These are phyloP conservation scores for Phasia obesa DNA, from an alignment of 2,888 invertebrate genomes.

Conservation along the genomic window DNA sequence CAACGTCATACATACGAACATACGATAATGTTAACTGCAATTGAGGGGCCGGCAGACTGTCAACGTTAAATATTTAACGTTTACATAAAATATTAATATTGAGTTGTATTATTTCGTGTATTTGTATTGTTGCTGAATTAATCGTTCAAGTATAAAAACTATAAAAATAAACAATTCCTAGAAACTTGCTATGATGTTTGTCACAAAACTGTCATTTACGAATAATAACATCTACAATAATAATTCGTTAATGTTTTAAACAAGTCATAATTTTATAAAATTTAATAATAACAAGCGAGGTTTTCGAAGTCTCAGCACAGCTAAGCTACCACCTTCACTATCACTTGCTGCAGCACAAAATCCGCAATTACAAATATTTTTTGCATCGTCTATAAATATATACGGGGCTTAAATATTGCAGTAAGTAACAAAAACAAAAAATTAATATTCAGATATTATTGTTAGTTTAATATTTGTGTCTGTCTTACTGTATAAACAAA, in stretches of 20 bases:
- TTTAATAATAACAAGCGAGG: constrained; percentile 39
- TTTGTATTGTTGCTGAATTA: constrained; percentile 12
- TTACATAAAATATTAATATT: constrained; percentile 17
- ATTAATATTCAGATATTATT: too few species aligned
- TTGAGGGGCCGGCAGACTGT: constrained; percentile 21
- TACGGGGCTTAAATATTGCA: neutral
- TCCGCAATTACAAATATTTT: neutral
- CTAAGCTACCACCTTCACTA: constrained; percentile 22
- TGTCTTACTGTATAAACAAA: constrained; percentile 28
- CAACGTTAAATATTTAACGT: constrained; percentile 2
- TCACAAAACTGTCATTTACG: constrained; percentile 24
- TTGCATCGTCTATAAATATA: neutral
- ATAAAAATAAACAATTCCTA: constrained; percentile 33
- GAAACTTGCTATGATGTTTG: constrained; percentile 34
- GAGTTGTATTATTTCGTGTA: constrained; percentile 21
- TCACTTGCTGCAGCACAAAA: neutral
- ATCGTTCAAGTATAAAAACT: constrained; percentile 3
- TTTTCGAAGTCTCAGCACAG: neutral
- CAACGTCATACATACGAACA: neutral
- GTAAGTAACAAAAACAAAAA: neutral
- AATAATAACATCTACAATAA: constrained; percentile 18
- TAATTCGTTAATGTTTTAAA: constrained; percentile 64
- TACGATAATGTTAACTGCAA: neutral
- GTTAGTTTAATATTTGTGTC: constrained; percentile 6
- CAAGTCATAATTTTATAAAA: constrained; percentile 64